These are phyloP conservation scores for Gallinago nigripennis DNA, from an alignment of 2,797 vertebrate genomes.

Conservation along the genomic window DNA sequence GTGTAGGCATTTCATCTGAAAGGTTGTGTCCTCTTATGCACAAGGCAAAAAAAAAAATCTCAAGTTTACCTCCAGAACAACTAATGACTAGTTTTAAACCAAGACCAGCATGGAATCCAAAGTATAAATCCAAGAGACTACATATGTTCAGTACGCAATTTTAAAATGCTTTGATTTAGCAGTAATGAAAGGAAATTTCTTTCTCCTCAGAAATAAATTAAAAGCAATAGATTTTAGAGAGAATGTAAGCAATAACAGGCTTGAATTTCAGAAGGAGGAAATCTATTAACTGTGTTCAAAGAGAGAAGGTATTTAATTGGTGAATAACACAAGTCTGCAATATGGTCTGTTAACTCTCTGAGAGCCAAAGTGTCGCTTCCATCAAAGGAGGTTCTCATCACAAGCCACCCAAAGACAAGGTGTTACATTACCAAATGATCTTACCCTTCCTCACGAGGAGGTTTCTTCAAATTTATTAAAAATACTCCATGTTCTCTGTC, in stretches of 20 bases:
- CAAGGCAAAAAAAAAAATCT: neutral
- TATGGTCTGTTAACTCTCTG: conserved; percentile 14
- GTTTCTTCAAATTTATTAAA: neutral
- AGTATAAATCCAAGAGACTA: neutral
- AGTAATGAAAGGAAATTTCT: conserved; percentile 41
- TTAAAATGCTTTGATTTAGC: conserved; percentile 27
- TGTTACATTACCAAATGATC: neutral
- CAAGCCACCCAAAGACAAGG: neutral
- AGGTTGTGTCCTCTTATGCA: neutral
- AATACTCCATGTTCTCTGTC: neutral
- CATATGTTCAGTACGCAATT: neutral
- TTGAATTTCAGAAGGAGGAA: conserved; percentile 51
- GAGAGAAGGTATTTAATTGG: conserved; percentile 57
- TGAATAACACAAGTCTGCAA: neutral
- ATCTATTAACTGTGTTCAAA: conserved; percentile 64
- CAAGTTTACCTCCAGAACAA: neutral
- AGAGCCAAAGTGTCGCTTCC: neutral
- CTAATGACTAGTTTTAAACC: neutral
- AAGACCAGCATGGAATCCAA: neutral
- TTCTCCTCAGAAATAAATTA: conserved; percentile 47
- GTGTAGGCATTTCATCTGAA: neutral
- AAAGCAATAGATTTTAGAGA: conserved; percentile 29
- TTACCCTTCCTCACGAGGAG: neutral
- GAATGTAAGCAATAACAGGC: conserved; percentile 8
- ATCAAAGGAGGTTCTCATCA: neutral